Evolutionary conservation across 35 echinoderm and acorn worm genomes (phyloP).

Genomic region (Holothuria glaberrima): DNA sequence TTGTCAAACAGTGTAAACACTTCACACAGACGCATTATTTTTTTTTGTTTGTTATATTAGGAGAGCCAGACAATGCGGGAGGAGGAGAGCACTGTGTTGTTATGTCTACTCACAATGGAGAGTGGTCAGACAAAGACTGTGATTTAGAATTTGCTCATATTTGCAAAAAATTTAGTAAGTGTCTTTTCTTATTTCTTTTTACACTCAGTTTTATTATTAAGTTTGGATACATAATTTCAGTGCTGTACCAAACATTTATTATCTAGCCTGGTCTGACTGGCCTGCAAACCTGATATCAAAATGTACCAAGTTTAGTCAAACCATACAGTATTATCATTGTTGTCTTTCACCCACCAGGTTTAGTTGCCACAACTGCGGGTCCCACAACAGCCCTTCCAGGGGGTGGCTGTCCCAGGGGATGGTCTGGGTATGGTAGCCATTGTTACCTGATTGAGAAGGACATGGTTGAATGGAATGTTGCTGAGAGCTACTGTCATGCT

Average conservation of each 20-base stretch:
- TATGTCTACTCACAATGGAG: conserved; percentile 54
- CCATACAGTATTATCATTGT: background rate
- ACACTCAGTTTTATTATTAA: no score
- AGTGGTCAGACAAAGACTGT: conserved; percentile 74
- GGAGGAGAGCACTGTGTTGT: conserved; percentile 64
- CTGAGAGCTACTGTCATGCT: conserved; percentile 41
- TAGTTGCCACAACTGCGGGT: background rate
- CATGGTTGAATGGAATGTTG: conserved; percentile 52
- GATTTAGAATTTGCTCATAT: conserved; percentile 66
- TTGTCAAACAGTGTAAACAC: background rate
- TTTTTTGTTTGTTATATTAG: conserved; percentile 34
- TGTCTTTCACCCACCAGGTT: background rate
- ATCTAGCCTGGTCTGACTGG: no score
- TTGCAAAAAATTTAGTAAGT: conserved; percentile 78
- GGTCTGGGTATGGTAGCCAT: conserved; percentile 69
- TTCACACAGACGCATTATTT: background rate
- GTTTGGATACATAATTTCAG: no score
- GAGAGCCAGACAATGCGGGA: conserved; percentile 63
- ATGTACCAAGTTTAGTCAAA: no score
- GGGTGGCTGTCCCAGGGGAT: conserved; percentile 54
- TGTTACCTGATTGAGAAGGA: conserved; percentile 78
- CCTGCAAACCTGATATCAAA: no score
- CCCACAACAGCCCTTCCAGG: conserved; percentile 42
- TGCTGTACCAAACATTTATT: no score
- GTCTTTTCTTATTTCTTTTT: background rate